phyloP scores from a whole-genome alignment of 2,797 vertebrate genomes.

The Labeo calbasu region DNA sequence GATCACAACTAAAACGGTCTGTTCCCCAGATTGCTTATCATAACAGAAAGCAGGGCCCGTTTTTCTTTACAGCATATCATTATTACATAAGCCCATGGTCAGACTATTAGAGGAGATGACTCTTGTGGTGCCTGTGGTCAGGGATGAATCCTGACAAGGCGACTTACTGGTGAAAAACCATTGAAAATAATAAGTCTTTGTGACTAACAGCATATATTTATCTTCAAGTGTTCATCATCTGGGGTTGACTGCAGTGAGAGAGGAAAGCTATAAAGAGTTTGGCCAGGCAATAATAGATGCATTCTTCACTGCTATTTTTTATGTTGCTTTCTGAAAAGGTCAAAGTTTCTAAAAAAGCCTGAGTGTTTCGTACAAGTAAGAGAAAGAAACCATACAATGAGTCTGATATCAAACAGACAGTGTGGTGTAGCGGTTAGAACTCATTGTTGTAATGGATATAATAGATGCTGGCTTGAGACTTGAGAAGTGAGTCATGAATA shows the following conservation, averaged over 20 bases:
- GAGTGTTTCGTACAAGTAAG: slow-evolving; percentile 26
- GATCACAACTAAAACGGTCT: slow-evolving; percentile 41
- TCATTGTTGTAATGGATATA: not conserved
- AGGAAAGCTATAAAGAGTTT: slow-evolving; percentile 48
- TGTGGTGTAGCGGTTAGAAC: slow-evolving; percentile 23
- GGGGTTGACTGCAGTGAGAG: slow-evolving; percentile 5
- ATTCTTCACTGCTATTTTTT: slow-evolving; percentile 44
- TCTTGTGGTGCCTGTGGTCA: slow-evolving; percentile 50
- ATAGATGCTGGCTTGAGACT: not conserved
- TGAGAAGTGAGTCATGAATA: not conserved
- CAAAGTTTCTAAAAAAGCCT: slow-evolving; percentile 27
- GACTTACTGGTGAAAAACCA: slow-evolving; percentile 36
- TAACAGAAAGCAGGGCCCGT: slow-evolving; percentile 43
- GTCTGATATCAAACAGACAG: slow-evolving; percentile 20
- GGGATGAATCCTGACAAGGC: slow-evolving; percentile 42
- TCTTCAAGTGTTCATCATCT: slow-evolving; percentile 39
- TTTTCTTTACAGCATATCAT: slow-evolving; percentile 52
- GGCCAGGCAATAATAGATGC: slow-evolving; percentile 48
- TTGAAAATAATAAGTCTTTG: slow-evolving; percentile 45
- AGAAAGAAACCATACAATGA: slow-evolving; percentile 38
- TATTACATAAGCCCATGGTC: slow-evolving; percentile 58
- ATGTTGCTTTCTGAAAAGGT: slow-evolving; percentile 40
- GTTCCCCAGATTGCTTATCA: slow-evolving; percentile 52
- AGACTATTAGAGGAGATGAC: slow-evolving; percentile 45
- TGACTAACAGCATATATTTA: slow-evolving; percentile 49